Percentiles rank a stretch among this genome's conserved stretches.
Conservation (phyloP, 2,797 vertebrate genomes). For the Decapterus maruadsi region DNA sequence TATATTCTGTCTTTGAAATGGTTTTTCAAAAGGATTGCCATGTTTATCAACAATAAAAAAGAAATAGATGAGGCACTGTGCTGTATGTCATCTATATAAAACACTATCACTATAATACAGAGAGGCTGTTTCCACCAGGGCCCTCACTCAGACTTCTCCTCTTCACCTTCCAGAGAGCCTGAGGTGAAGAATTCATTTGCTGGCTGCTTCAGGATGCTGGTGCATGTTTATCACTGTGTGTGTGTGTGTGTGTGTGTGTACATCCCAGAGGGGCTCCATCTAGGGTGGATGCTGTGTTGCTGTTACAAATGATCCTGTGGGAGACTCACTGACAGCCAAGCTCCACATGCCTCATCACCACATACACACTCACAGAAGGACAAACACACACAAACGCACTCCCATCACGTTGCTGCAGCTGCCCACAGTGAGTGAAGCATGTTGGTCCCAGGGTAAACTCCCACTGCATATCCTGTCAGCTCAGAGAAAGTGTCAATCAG, state of each 20-base stretch:
- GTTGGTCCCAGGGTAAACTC: slow-evolving; percentile 66
- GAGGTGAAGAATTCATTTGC: slow-evolving; percentile 50
- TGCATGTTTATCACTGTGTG: slow-evolving; percentile 32
- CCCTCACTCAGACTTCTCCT: slow-evolving; percentile 21
- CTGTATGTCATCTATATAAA: background rate
- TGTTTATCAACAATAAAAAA: too few species aligned
- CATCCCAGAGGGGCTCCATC: slow-evolving; percentile 52
- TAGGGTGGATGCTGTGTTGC: slow-evolving; percentile 52
- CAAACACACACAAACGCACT: slow-evolving; percentile 14
- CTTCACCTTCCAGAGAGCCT: slow-evolving; percentile 40
- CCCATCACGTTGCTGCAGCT: slow-evolving; percentile 21
- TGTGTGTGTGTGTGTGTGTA: slow-evolving; percentile 19
- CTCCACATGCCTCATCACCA: slow-evolving; percentile 32
- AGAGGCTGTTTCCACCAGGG: background rate
- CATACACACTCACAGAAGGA: slow-evolving; percentile 19
- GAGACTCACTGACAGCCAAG: slow-evolving; percentile 60
- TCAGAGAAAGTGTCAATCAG: slow-evolving; percentile 78
- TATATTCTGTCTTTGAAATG: too few species aligned
- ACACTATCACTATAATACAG: background rate
- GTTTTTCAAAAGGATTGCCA: too few species aligned
- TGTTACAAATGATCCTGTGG: slow-evolving; percentile 64
- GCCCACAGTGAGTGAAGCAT: slow-evolving; percentile 48
- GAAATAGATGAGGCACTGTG: too few species aligned
- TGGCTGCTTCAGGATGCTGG: slow-evolving; percentile 37
- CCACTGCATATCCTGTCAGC: slow-evolving; percentile 66